A percentile compares a stretch with the other conserved stretches of the same genome.
These are phyloP conservation scores for Pygmarrhopalites habei DNA, from an alignment of 1,140 invertebrate genomes.

Conservation along the genomic window DNA sequence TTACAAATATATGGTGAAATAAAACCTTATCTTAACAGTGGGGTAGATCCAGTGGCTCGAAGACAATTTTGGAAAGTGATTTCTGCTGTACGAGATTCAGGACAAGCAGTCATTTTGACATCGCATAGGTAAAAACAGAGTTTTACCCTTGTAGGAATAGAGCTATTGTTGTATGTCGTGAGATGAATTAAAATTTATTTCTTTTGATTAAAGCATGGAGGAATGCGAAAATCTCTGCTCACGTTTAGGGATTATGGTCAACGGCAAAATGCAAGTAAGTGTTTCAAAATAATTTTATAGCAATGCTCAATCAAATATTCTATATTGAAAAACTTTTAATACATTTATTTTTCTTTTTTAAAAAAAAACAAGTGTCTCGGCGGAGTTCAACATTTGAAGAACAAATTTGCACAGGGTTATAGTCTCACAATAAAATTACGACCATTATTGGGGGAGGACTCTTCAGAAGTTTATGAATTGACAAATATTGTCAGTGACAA, in stretches of 20 bases:
- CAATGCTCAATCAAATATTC: too few species aligned
- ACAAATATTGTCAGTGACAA: constrained; percentile 2
- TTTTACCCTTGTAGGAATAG: too few species aligned
- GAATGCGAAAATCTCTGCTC: constrained; percentile 47
- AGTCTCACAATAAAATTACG: constrained; percentile 47
- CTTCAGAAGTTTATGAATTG: too few species aligned
- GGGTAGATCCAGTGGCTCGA: constrained; percentile 46
- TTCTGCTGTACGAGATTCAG: constrained; percentile 22
- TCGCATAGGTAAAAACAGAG: constrained; percentile 41
- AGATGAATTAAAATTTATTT: not conserved
- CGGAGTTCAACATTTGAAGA: constrained; percentile 44
- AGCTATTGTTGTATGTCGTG: not conserved
- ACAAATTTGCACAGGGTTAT: constrained; percentile 53
- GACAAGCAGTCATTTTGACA: constrained; percentile 38
- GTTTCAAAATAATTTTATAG: too few species aligned
- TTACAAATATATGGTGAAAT: too few species aligned
- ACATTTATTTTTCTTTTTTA: too few species aligned
- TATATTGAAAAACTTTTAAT: too few species aligned
- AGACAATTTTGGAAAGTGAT: constrained; percentile 46
- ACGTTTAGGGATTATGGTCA: constrained; percentile 47
- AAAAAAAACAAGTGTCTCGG: too few species aligned
- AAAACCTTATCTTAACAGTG: too few species aligned
- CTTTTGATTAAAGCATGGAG: constrained; percentile 43
- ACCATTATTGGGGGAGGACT: constrained; percentile 5
- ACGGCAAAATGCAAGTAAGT: constrained; percentile 44